Evolutionary conservation across 2,797 vertebrate species (phyloP).

Genomic region (Pelobates cultripes): DNA sequence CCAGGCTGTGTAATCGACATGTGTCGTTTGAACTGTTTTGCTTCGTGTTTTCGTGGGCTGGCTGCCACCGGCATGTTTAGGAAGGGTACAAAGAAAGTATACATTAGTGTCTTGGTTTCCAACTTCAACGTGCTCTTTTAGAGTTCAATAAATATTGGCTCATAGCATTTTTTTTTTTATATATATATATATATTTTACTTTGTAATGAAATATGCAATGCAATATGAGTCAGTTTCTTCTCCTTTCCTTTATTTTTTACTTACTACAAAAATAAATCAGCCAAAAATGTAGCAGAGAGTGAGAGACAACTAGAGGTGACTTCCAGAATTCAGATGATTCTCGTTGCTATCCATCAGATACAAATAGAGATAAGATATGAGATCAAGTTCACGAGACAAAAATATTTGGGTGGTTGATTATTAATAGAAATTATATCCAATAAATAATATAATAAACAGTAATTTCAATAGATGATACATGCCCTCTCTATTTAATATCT

Average conservation of each 20-base stretch:
- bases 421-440: too few relatives aligned
- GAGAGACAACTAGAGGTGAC: too few relatives aligned
- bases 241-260: not conserved
- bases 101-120: constrained; percentile 56
- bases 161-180: not conserved
- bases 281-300: too few relatives aligned
- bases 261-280: not conserved
- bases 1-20: constrained; percentile 58
- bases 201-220: constrained; percentile 25
- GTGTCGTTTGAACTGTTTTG: constrained; percentile 55
- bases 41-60: constrained; percentile 61
- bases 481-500: too few relatives aligned
- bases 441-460: too few relatives aligned
- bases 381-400: too few relatives aligned
- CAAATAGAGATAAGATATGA: too few relatives aligned
- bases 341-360: too few relatives aligned
- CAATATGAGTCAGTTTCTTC: constrained; percentile 5
- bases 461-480: too few relatives aligned
- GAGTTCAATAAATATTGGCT: constrained; percentile 54
- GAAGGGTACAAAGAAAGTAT: constrained; percentile 40
- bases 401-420: too few relatives aligned
- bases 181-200: constrained; percentile 6
- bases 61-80: constrained; percentile 50
- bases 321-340: too few relatives aligned
- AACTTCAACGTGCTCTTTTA: constrained; percentile 36